Conservation (phyloP, 2,113 vertebrate genomes). For the Callorhinus ursinus region DNA sequence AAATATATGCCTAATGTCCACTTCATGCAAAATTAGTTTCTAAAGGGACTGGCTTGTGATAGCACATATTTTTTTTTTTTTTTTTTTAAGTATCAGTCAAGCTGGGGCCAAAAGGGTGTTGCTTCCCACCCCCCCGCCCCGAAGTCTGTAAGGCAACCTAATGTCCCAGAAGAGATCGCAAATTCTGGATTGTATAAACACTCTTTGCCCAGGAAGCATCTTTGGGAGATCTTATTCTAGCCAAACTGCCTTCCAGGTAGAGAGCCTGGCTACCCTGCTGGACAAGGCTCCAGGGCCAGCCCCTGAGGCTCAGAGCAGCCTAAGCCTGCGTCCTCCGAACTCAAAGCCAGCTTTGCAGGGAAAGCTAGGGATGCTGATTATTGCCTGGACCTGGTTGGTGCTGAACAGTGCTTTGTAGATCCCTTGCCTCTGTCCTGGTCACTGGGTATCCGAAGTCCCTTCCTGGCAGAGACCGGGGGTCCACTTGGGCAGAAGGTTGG, state of each 20-base stretch:
- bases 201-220: background rate
- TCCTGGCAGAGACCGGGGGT: background rate
- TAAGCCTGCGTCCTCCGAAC: background rate
- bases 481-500: background rate
- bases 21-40: background rate
- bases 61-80: background rate
- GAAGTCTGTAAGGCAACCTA: constrained; percentile 20
- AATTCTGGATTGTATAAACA: constrained; percentile 52
- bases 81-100: background rate
- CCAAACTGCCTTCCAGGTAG: background rate
- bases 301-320: background rate
- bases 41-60: background rate
- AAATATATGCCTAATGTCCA: background rate
- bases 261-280: background rate
- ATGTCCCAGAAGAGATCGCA: constrained; percentile 53
- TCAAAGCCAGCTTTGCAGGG: background rate
- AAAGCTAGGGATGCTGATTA: background rate
- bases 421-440: background rate
- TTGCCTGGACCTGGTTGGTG: background rate
- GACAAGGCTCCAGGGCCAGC: background rate
- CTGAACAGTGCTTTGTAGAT: background rate
- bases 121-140: background rate
- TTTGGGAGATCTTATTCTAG: background rate
- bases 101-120: background rate
- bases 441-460: background rate